These are phyloP conservation scores for Chlamydotis undulata DNA, from an alignment of 2,113 vertebrate genomes.

Conservation along the genomic window DNA sequence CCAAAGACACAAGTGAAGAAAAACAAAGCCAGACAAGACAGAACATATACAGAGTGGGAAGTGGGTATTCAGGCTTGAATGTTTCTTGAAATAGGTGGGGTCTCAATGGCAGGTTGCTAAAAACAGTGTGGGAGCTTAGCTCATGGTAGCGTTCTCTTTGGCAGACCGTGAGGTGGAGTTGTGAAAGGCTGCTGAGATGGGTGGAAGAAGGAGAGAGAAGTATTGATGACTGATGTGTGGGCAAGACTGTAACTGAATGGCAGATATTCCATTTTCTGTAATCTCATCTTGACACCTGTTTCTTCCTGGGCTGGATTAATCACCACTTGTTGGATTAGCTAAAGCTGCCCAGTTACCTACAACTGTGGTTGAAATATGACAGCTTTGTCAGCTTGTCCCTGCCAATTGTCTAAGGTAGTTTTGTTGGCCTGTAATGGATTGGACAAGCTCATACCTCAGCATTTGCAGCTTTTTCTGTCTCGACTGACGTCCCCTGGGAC, in stretches of 20 bases:
- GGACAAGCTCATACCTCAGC: not conserved
- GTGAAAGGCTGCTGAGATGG: slow-evolving; percentile 10
- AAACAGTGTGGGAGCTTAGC: slow-evolving; percentile 55
- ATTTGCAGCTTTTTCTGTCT: not conserved
- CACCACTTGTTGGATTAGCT: not conserved
- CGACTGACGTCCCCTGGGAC: not conserved
- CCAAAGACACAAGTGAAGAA: slow-evolving; percentile 42
- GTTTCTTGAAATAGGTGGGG: slow-evolving; percentile 53
- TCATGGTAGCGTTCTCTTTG: not conserved
- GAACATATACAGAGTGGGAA: slow-evolving; percentile 60
- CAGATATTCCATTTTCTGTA: not conserved
- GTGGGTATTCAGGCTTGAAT: slow-evolving; percentile 48
- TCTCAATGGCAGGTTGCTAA: slow-evolving; percentile 54
- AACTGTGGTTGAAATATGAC: not conserved
- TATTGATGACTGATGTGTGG: not conserved
- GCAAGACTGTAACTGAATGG: not conserved
- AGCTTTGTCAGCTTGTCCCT: not conserved
- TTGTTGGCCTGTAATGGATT: not conserved
- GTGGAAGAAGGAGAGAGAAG: slow-evolving; percentile 2
- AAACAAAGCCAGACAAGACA: slow-evolving; percentile 45
- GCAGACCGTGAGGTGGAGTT: not conserved
- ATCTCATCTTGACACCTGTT: not conserved
- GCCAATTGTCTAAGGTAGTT: not conserved
- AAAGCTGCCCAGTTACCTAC: not conserved
- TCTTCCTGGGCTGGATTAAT: not conserved